A percentile compares a stretch with the other conserved stretches of the same genome.
phyloP scores from a whole-genome alignment of 2,113 vertebrate genomes.

The Gymnorhina tibicen region DNA sequence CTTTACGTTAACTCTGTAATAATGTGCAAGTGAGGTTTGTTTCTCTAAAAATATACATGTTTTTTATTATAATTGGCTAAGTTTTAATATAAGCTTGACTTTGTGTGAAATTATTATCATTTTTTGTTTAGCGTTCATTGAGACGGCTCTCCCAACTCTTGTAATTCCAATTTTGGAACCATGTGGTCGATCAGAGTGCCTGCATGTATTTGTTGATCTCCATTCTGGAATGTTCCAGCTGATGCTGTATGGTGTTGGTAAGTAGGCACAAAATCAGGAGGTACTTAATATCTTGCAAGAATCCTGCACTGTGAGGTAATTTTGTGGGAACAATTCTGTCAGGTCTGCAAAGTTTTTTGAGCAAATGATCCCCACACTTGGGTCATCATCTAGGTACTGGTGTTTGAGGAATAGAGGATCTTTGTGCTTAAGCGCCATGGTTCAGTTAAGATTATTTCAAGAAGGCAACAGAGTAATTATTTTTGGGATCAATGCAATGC shows the following conservation, averaged over 20 bases:
- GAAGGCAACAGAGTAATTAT: not conserved
- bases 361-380: not conserved
- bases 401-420: not conserved
- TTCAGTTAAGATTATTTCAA: not conserved
- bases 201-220: constrained; percentile 97
- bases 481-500: not conserved
- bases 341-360: not conserved
- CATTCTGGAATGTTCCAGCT: constrained; percentile 98
- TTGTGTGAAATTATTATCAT: not conserved
- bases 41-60: not conserved
- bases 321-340: not conserved
- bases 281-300: not conserved
- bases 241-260: constrained; percentile 96
- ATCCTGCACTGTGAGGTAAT: not conserved
- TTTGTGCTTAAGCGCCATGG: not conserved
- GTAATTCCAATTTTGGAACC: constrained; percentile 95
- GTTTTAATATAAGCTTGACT: not conserved
- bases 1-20: not conserved
- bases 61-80: not conserved
- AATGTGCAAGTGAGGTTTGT: not conserved
- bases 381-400: not conserved
- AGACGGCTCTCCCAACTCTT: constrained; percentile 92
- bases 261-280: constrained; percentile 47
- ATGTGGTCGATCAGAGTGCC: constrained; percentile 93
- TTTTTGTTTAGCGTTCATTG: constrained; percentile 86